A percentile compares a stretch with the other conserved stretches of the same genome.
These are phyloP conservation scores for Sorex maritimensis DNA, from an alignment of 2,797 vertebrate genomes.

Conservation along the genomic window DNA sequence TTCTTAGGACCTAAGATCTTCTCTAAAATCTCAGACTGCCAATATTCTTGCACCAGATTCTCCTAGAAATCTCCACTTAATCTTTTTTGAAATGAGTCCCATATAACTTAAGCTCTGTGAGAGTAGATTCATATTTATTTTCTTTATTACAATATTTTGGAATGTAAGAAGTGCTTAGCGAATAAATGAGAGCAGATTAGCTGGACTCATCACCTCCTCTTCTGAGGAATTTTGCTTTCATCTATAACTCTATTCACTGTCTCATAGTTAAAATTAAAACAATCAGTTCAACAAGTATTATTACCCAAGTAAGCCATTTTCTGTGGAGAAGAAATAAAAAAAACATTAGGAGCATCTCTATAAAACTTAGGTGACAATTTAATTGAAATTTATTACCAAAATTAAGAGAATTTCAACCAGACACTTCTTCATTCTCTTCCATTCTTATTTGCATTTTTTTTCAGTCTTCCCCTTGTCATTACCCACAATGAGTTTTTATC, in stretches of 20 bases:
- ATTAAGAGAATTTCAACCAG: constrained; percentile 43
- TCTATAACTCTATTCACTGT: background rate
- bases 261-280: background rate
- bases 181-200: background rate
- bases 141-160: constrained; percentile 1
- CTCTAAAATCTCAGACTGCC: background rate
- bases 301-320: constrained; percentile 3
- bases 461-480: background rate
- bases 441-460: background rate
- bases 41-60: background rate
- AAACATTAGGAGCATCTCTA: constrained; percentile 18
- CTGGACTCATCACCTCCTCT: background rate
- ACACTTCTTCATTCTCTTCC: constrained; percentile 20
- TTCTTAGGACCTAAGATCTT: background rate
- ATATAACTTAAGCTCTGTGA: background rate
- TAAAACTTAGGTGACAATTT: constrained; percentile 6
- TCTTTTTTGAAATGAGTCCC: background rate
- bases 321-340: background rate
- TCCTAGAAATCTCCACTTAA: background rate
- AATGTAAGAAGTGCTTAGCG: background rate
- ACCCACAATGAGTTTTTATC: background rate
- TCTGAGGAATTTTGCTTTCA: constrained; percentile 8
- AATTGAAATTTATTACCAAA: background rate
- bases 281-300: background rate
- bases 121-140: background rate